A percentile compares a stretch with the other conserved stretches of the same genome.
These are phyloP conservation scores for Malurus melanocephalus DNA, from an alignment of 2,113 vertebrate species.

Conservation along the genomic window DNA sequence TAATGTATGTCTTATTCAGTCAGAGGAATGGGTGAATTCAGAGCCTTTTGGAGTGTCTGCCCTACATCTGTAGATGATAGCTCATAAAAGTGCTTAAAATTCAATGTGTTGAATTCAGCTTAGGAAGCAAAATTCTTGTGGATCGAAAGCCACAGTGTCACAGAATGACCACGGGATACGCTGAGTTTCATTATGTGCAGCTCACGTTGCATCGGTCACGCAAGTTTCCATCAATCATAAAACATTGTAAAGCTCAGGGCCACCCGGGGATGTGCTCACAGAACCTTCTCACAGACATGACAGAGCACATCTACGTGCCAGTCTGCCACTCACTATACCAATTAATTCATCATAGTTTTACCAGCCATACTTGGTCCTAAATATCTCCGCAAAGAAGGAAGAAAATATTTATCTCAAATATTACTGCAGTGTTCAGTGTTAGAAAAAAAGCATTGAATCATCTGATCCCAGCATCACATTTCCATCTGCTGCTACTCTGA, in stretches of 20 bases:
- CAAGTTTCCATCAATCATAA: not conserved
- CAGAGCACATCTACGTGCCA: not conserved
- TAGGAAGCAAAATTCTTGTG: not conserved
- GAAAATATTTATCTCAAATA: not conserved
- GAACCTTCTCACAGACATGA: not conserved
- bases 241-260: not conserved
- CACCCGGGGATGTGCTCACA: not conserved
- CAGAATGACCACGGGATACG: not conserved
- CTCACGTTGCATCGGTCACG: fast-evolving
- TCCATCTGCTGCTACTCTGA: not conserved
- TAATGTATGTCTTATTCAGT: not conserved
- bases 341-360: not conserved
- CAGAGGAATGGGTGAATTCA: not conserved
- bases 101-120: not conserved
- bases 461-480: not conserved
- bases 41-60: not conserved
- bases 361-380: not conserved
- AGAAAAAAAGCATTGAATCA: not conserved
- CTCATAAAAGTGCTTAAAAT: not conserved
- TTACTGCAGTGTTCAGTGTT: not conserved
- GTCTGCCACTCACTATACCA: not conserved
- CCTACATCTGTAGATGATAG: not conserved
- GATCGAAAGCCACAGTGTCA: not conserved
- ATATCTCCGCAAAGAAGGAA: not conserved
- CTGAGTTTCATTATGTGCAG: not conserved